Evolutionary conservation across 2,113 vertebrate genomes (phyloP), one percentile per base, ranked within the genome.

Genomic region (Panthera leo): DNA sequence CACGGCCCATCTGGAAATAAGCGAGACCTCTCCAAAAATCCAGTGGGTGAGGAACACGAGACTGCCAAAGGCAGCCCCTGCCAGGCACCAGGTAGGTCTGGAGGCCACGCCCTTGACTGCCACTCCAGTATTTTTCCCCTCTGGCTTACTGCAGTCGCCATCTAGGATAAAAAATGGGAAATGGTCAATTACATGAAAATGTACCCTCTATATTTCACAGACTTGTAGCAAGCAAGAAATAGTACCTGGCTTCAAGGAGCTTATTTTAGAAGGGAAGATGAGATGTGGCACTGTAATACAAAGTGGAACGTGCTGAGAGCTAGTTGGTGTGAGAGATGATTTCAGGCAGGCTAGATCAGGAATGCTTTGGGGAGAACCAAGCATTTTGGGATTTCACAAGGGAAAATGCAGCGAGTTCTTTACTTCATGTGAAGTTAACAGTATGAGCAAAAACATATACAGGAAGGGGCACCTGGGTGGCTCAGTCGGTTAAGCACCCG

Each of bases 1-100:
- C 94, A 99, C 98, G 95, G 98, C 98, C 98, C 98, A 99, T 97
- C 99, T 98, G 97, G 98, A 98, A 97, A 99, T 88, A n/a, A 99
- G 95, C 0, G 98, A 99, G 84, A 99, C 98, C 31, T 99, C 98
- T 53, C 99, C 99, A 95, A 99, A 99, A 95, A 99, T 95, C 99
- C 99, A 99, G 4, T 98, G 97, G 3, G 96, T 98, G 70, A 99
- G 98, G 91, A 99, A 99, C 96, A 98, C 0, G 3, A 99, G 98
- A 95, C 98, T 98, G 87, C 99, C 98, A 87, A 98, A 99, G 95
- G 98, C 98, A 63, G 96, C 71, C 0, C 83, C 71, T 48, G 98
- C 98, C 95, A 98, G 84, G 80, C 98, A n/a, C 98, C 98, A 98
- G 5, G 39, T 67, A 23, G 80, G 11, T 29, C 87, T 75, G 6